Evolutionary conservation across 2,888 invertebrate genomes (phyloP).

Genomic region (Temnothorax ravouxi): DNA sequence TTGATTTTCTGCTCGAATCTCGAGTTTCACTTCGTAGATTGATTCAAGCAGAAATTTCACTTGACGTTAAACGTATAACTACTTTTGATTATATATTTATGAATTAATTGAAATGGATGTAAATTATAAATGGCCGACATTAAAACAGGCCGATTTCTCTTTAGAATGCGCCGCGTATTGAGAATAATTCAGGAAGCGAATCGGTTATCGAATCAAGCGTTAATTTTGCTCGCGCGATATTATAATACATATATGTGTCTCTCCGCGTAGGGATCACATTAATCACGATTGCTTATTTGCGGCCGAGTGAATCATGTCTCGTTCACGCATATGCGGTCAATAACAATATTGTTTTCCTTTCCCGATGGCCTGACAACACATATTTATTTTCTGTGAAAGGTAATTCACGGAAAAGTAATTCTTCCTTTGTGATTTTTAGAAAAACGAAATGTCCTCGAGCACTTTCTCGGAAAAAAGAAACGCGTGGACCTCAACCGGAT

Average conservation of each 20-base stretch:
- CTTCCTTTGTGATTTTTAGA: background rate
- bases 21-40: background rate
- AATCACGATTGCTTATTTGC: slow-evolving; percentile 34
- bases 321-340: background rate
- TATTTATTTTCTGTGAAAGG: slow-evolving; percentile 22
- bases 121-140: background rate
- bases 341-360: background rate
- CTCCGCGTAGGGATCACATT: slow-evolving; percentile 17
- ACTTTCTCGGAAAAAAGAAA: background rate
- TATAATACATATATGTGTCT: background rate
- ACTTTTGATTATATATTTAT: background rate
- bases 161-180: background rate
- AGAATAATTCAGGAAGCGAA: background rate
- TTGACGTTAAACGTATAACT: background rate
- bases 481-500: background rate
- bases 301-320: slow-evolving; percentile 30
- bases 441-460: background rate
- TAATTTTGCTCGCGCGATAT: slow-evolving; percentile 27
- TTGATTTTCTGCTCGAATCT: background rate
- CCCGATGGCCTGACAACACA: background rate
- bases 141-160: background rate
- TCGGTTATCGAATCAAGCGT: background rate
- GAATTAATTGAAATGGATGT: background rate
- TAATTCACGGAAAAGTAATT: background rate
- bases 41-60: background rate